These are phyloP conservation scores for Cynoglossus semilaevis DNA, from an alignment of 2,113 vertebrate species.

Conservation along the genomic window DNA sequence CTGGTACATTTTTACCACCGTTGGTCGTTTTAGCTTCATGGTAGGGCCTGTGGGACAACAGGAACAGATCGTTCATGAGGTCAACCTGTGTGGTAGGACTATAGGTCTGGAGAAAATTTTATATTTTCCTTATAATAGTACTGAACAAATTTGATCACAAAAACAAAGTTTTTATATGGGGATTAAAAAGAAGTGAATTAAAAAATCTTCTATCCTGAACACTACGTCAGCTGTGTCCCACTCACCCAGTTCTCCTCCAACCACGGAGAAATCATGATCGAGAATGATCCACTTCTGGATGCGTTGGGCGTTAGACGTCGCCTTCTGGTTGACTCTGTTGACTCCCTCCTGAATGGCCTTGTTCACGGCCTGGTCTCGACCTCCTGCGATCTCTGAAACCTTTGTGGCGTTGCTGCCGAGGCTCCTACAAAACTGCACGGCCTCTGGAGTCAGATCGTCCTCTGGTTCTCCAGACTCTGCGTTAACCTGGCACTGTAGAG, in stretches of 20 bases:
- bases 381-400: slow-evolving; percentile 77
- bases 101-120: too few species aligned
- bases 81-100: too few species aligned
- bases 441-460: slow-evolving; percentile 80
- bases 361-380: slow-evolving; percentile 73
- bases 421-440: slow-evolving; percentile 73
- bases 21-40: slow-evolving; percentile 84
- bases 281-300: slow-evolving; percentile 88
- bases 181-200: too few species aligned
- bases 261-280: slow-evolving; percentile 85
- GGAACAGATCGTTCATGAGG: background rate
- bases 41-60: slow-evolving; percentile 80
- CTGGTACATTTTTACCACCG: slow-evolving; percentile 82
- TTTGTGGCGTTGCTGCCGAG: slow-evolving; percentile 81
- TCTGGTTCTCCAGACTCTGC: slow-evolving; percentile 68
- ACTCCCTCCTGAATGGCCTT: slow-evolving; percentile 84
- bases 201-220: too few species aligned
- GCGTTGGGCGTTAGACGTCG: slow-evolving; percentile 83
- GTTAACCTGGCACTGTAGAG: slow-evolving; percentile 76
- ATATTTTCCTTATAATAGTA: too few species aligned
- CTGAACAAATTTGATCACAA: too few species aligned
- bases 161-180: too few species aligned
- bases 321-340: slow-evolving; percentile 76
- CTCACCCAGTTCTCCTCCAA: slow-evolving; percentile 88
- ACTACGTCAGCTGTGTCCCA: accelerated